A percentile compares a stretch with the other conserved stretches of the same genome.
Conservation (phyloP, 2,888 invertebrate species). For the Branchinecta sandiegonensis region DNA sequence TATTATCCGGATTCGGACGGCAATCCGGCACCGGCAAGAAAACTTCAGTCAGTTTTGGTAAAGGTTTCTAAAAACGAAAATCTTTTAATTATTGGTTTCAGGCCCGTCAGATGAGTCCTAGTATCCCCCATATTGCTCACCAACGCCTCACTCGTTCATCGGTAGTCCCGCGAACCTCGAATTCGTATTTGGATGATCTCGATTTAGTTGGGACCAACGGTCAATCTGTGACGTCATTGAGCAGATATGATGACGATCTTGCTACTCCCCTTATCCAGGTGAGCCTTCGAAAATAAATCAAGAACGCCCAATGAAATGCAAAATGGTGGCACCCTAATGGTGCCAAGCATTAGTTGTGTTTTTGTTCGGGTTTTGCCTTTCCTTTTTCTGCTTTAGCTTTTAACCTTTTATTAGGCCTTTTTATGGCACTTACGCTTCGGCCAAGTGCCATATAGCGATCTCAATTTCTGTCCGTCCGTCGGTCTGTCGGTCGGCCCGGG, state of each 20-base stretch:
- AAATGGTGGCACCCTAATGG: neutral
- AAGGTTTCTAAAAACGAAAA: too few relatives aligned
- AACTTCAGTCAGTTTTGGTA: too few relatives aligned
- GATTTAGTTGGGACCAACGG: neutral
- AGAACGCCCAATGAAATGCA: neutral
- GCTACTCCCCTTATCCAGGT: neutral
- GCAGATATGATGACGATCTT: slow-evolving; percentile 14
- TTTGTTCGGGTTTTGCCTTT: neutral
- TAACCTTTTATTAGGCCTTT: too few relatives aligned
- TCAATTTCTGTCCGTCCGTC: too few relatives aligned
- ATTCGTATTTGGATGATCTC: neutral
- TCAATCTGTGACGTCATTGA: neutral
- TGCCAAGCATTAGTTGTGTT: neutral
- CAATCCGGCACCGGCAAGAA: too few relatives aligned
- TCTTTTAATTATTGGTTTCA: neutral
- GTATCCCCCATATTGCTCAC: slow-evolving; percentile 23
- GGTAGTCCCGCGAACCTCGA: slow-evolving; percentile 16
- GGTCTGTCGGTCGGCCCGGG: too few relatives aligned
- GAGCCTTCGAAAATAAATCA: neutral
- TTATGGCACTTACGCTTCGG: too few relatives aligned
- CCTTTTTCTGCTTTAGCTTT: too few relatives aligned
- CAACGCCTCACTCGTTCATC: slow-evolving; percentile 21
- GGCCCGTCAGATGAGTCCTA: slow-evolving; percentile 19
- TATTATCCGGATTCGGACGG: too few relatives aligned
- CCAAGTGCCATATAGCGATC: too few relatives aligned